A percentile compares a stretch with the other conserved stretches of the same genome.
Conservation (phyloP, 2,888 invertebrate genomes). For the Euplagia quadripunctaria region DNA sequence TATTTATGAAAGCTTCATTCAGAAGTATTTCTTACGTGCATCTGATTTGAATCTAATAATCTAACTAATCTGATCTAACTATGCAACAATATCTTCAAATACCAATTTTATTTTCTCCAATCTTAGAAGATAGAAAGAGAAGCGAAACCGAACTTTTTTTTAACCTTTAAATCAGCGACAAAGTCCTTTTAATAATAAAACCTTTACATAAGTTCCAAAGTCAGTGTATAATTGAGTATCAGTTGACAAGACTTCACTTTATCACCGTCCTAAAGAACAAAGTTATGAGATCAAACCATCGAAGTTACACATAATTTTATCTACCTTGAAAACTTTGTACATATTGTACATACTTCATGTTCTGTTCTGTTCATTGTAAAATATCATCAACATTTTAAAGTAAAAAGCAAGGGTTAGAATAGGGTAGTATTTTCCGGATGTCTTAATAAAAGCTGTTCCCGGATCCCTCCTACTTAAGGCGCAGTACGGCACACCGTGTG, state of each 20-base stretch:
- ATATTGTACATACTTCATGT: no score
- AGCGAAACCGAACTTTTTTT: background rate
- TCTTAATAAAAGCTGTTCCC: no score
- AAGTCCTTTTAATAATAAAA: background rate
- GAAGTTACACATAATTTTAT: constrained; percentile 35
- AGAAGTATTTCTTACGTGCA: no score
- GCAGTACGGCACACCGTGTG: no score
- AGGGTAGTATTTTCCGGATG: no score
- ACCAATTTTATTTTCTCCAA: background rate
- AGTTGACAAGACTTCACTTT: constrained; percentile 32
- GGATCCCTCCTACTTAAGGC: no score
- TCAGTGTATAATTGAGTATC: constrained; percentile 35
- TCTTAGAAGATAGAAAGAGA: background rate
- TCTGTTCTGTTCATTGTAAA: background rate
- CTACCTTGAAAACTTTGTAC: constrained; percentile 18
- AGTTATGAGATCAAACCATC: constrained; percentile 34
- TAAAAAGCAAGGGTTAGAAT: background rate
- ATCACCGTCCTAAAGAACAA: constrained; percentile 30
- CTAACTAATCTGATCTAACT: background rate
- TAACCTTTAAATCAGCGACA: background rate
- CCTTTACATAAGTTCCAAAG: background rate
- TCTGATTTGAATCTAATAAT: no score
- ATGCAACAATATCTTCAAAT: background rate
- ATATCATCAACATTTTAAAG: background rate
- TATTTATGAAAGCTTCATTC: background rate